A percentile compares a stretch with the other conserved stretches of the same genome.
These are phyloP conservation scores for Papilio protenor DNA, from an alignment of 2,888 invertebrate genomes.

Conservation along the genomic window DNA sequence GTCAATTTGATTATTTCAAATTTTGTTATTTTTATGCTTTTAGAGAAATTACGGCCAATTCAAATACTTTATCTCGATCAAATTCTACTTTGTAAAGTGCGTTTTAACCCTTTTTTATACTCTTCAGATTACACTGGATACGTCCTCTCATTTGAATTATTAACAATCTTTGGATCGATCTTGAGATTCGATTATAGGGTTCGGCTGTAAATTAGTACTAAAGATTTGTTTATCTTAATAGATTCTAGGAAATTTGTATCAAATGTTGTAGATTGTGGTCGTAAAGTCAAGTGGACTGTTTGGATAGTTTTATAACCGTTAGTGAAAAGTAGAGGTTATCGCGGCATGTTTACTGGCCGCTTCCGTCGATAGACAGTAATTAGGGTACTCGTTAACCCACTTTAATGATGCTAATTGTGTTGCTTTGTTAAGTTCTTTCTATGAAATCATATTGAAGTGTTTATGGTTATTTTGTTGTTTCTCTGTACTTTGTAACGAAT, in stretches of 20 bases:
- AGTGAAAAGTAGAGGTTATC: conserved; percentile 32
- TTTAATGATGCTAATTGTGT: conserved; percentile 27
- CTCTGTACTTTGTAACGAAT: neutral
- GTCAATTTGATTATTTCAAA: neutral
- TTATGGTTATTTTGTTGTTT: neutral
- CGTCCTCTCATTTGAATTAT: too few species aligned
- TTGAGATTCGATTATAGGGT: neutral
- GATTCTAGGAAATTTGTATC: neutral
- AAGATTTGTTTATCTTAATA: neutral
- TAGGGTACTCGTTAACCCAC: conserved; percentile 25
- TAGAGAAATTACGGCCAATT: too few species aligned
- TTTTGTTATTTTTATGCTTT: too few species aligned
- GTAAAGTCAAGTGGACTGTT: conserved; percentile 14
- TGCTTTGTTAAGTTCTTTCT: conserved; percentile 2
- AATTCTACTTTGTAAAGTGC: too few species aligned
- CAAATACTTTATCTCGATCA: too few species aligned
- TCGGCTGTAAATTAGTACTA: neutral
- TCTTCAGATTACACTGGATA: neutral
- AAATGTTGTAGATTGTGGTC: neutral
- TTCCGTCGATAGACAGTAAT: conserved; percentile 33
- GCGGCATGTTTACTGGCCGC: neutral
- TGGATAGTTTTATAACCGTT: conserved; percentile 21
- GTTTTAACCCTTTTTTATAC: neutral
- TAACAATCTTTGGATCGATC: neutral
- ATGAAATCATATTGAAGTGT: neutral